phyloP scores from a whole-genome alignment of 2,888 invertebrate species.

The Heterodera filipjevi region DNA sequence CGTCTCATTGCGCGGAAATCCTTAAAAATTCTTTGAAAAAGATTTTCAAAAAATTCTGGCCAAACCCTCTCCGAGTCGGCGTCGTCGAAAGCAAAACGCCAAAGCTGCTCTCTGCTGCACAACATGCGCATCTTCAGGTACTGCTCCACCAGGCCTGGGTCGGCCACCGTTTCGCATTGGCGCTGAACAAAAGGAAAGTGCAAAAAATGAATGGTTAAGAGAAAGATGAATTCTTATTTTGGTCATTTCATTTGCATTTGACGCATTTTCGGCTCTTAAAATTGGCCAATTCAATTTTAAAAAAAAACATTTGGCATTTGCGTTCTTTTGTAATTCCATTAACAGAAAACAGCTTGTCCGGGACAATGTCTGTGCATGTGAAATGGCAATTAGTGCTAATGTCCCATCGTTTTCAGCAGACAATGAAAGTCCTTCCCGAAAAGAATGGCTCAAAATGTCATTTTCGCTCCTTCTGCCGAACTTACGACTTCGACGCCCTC shows the following conservation, averaged over 20 bases:
- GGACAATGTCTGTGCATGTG: no score
- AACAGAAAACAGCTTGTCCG: no score
- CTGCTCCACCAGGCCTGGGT: neutral
- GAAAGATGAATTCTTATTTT: neutral
- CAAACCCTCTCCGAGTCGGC: neutral
- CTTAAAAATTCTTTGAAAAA: neutral
- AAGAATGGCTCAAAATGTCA: no score
- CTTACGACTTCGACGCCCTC: conserved; percentile 9
- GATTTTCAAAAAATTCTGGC: neutral
- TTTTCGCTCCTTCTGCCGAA: neutral
- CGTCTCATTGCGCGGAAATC: conserved; percentile 5
- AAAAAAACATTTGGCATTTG: no score
- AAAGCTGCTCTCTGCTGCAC: conserved; percentile 7
- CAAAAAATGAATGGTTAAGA: neutral
- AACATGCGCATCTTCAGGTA: conserved; percentile 6
- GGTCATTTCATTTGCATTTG: neutral
- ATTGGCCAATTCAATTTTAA: no score
- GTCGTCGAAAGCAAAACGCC: neutral
- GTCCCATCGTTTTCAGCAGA: no score
- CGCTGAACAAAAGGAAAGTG: neutral
- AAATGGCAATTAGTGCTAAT: no score
- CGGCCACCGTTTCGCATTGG: neutral
- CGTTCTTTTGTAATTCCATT: no score
- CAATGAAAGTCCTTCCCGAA: no score
- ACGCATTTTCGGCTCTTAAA: no score